Evolutionary conservation across 1,140 invertebrate genomes (phyloP).

Genomic region (Drosophila funebris): DNA sequence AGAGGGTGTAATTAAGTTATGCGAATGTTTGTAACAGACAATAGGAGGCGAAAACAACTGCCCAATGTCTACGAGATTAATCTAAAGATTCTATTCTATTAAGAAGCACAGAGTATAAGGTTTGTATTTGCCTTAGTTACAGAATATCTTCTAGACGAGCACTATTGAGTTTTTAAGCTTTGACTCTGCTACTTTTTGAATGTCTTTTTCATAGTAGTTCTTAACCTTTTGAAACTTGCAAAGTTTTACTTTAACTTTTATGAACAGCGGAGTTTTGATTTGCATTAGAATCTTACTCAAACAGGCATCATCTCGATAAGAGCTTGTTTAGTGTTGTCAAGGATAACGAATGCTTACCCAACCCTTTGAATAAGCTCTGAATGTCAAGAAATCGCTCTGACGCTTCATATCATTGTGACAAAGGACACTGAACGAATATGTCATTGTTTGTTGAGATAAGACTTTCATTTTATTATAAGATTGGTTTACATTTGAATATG

Average conservation of each 20-base stretch:
- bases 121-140: neutral
- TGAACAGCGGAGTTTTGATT: neutral
- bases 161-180: neutral
- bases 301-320: neutral
- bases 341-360: neutral
- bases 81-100: too few species aligned
- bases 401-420: neutral
- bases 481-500: neutral
- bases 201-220: neutral
- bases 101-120: too few species aligned
- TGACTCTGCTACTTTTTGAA: too few species aligned
- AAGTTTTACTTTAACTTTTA: neutral
- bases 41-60: neutral
- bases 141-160: neutral
- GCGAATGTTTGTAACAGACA: neutral
- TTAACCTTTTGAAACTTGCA: neutral
- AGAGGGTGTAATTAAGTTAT: slow-evolving; percentile 7
- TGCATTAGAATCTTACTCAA: neutral
- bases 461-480: neutral
- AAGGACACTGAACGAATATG: slow-evolving; percentile 3
- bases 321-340: slow-evolving; percentile 7
- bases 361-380: neutral
- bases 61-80: too few species aligned
- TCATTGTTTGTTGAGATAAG: slow-evolving; percentile 5
- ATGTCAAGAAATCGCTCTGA: neutral